Conservation (phyloP, 2,797 vertebrate genomes). For the Xiphorhynchus erythropygius region DNA sequence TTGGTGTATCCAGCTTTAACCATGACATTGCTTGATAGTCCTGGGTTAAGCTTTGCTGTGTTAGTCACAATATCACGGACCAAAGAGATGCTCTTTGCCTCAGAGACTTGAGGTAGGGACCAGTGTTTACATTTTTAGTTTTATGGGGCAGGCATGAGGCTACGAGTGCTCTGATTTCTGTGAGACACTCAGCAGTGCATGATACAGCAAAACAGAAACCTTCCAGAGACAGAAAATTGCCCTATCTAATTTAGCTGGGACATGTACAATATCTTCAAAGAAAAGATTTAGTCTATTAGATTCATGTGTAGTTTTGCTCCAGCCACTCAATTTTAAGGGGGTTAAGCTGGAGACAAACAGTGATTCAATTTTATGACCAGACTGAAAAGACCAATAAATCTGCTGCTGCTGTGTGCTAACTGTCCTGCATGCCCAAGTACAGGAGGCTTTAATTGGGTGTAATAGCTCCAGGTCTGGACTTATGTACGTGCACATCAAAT, state of each 20-base stretch:
- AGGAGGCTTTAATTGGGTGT: constrained; percentile 28
- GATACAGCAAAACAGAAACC: neutral
- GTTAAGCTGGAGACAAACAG: constrained; percentile 23
- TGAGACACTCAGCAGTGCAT: neutral
- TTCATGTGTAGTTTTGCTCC: constrained; percentile 21
- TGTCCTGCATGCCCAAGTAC: neutral
- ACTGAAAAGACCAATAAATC: constrained; percentile 31
- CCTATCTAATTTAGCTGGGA: neutral
- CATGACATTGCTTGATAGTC: neutral
- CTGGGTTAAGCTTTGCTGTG: neutral
- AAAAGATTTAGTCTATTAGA: constrained; percentile 16
- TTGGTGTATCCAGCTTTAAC: neutral
- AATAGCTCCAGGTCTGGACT: constrained; percentile 24
- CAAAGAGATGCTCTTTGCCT: neutral
- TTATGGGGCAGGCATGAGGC: neutral
- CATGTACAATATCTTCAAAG: neutral
- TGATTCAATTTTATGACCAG: neutral
- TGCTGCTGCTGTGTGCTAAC: neutral
- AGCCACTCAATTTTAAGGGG: constrained; percentile 9
- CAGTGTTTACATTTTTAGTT: neutral
- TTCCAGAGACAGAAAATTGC: neutral
- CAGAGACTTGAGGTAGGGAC: neutral
- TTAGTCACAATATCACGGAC: neutral
- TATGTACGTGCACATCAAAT: neutral
- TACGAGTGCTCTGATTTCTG: neutral